phyloP scores from a whole-genome alignment of 2,888 invertebrate species.

The Hermodice carunculata region DNA sequence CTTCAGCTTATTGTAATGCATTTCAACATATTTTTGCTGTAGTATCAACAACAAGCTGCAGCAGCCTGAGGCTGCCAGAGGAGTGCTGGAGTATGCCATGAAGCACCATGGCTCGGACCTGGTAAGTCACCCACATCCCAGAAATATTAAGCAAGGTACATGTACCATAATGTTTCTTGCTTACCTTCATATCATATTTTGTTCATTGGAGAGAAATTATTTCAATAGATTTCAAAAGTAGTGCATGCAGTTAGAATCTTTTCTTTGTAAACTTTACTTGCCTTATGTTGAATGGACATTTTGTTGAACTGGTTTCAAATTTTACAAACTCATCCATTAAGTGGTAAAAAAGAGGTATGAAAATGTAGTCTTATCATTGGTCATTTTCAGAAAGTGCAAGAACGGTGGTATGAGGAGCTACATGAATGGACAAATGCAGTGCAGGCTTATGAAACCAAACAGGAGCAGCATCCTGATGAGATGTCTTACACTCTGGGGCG shows the following conservation, averaged over 20 bases:
- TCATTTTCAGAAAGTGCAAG: constrained; percentile 73
- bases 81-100: constrained; percentile 88
- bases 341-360: too few relatives aligned
- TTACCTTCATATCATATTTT: too few relatives aligned
- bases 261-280: too few relatives aligned
- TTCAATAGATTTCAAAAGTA: too few relatives aligned
- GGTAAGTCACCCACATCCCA: constrained; percentile 46
- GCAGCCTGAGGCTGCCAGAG: constrained; percentile 98
- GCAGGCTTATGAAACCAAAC: constrained; percentile 84
- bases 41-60: constrained; percentile 97
- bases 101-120: constrained; percentile 71
- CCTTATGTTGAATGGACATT: too few relatives aligned
- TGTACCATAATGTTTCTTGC: too few relatives aligned
- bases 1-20: too few relatives aligned
- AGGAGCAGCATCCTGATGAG: constrained; percentile 70
- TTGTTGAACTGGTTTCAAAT: too few relatives aligned
- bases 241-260: too few relatives aligned
- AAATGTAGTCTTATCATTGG: neutral
- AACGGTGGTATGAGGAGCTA: constrained; percentile 98
- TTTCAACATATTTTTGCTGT: constrained; percentile 73
- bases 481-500: constrained; percentile 78
- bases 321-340: too few relatives aligned
- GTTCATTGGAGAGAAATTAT: too few relatives aligned
- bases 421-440: constrained; percentile 99
- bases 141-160: too few relatives aligned